phyloP scores from a whole-genome alignment of 1,140 invertebrate species.

The Amyelois transitella region DNA sequence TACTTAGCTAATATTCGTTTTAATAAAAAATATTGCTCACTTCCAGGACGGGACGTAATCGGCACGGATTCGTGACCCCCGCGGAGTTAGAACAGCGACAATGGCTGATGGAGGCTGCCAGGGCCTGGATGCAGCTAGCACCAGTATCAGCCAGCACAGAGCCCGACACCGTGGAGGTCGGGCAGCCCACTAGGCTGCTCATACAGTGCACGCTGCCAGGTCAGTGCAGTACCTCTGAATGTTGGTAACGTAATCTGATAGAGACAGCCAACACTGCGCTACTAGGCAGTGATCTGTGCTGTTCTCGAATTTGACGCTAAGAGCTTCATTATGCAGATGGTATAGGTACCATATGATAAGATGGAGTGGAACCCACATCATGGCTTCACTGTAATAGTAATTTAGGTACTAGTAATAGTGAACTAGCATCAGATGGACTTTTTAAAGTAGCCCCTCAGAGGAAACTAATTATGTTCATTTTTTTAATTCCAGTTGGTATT shows the following conservation, averaged over 20 bases:
- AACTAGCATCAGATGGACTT: too few relatives aligned
- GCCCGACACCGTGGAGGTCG: constrained; percentile 77
- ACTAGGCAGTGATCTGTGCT: too few relatives aligned
- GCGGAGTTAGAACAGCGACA: constrained; percentile 59
- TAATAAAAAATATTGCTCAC: too few relatives aligned
- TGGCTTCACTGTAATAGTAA: too few relatives aligned
- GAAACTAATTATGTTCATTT: neutral
- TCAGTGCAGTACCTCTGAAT: constrained; percentile 24
- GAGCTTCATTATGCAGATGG: too few relatives aligned
- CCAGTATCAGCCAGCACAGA: constrained; percentile 69
- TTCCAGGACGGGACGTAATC: constrained; percentile 61
- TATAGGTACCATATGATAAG: too few relatives aligned
- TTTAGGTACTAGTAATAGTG: too few relatives aligned
- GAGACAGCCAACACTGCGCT: too few relatives aligned
- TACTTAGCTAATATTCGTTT: too few relatives aligned
- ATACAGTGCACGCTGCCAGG: constrained; percentile 81
- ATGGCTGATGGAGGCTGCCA: constrained; percentile 63
- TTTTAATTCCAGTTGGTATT: constrained; percentile 74
- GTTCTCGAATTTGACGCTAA: too few relatives aligned
- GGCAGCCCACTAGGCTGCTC: constrained; percentile 80
- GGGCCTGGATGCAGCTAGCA: constrained; percentile 83
- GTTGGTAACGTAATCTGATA: neutral
- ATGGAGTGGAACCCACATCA: too few relatives aligned
- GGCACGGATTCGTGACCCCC: constrained; percentile 55
- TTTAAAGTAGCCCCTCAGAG: neutral